Base-by-base conservation (phyloP, 2,797 vertebrate genomes). In the Liasis olivaceus region DNA sequence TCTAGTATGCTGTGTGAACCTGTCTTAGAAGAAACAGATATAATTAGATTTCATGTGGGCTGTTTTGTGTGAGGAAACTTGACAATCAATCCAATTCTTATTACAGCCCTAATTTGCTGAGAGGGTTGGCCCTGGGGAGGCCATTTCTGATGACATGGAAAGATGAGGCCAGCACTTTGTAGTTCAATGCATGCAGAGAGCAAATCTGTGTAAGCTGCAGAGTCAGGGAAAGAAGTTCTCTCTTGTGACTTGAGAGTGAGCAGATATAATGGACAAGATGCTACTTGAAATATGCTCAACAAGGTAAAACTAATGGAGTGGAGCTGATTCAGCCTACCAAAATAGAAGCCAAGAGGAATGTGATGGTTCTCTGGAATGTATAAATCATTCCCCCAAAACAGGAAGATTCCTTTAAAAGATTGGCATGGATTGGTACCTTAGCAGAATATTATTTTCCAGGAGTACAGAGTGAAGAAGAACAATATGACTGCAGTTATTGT, bases 131-230 rank as follows among this genome's bases (percentile, higher is more conserved):
- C 54, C 54, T 0, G 13, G 36, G 91, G 72, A 94, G 62, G 89
- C 42, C 88, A 36, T 72, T 63, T 54, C 28, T 88, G 91, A n/a
- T 13, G n/a, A 56, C 91, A 31, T 20, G 59, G 3, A 89, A 84
- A 62, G 66, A 58, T 58, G 89, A 89, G 93, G 59, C 24, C 92
- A 91, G 89, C 31, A 64, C 26, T 90, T 91, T 63, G 69, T 51
- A 86, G 17, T 7, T 88, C 69, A 85, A 64, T 94, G 91, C 87
- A 72, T 47, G 47, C 77, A 31, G 28, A 88, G 31, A 81, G 60
- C 36, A n/a, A 88, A 88, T 36, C 81, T 8, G 77, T 56, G 13
- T 17, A 26, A 92, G 87, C 8, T 51, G 36, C 63, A 64, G 59
- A 89, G 63, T 89, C 13, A 28, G 58, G 51, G n/a, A 24, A 47